phyloP scores from a whole-genome alignment of 2,113 vertebrate genomes.

The Gila orcuttii region DNA sequence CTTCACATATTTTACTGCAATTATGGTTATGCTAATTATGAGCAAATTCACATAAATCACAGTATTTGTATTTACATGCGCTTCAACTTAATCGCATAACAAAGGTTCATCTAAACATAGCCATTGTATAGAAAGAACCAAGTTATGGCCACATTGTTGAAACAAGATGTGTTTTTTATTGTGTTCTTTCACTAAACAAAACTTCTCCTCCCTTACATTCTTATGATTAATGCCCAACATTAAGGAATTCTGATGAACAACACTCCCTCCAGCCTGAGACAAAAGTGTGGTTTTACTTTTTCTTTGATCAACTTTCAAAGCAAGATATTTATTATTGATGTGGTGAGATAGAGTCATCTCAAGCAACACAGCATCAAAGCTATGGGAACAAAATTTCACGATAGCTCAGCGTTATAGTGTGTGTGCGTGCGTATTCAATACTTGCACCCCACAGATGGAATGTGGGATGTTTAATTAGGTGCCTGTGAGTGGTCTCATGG shows the following conservation, averaged over 20 bases:
- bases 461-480: constrained; percentile 85
- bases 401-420: constrained; percentile 38
- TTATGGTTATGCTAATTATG: background rate
- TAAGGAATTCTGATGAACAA: constrained; percentile 61
- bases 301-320: constrained; percentile 60
- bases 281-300: constrained; percentile 48
- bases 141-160: constrained; percentile 53
- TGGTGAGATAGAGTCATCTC: constrained; percentile 57
- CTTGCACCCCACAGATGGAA: constrained; percentile 70
- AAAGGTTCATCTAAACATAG: background rate
- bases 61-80: background rate
- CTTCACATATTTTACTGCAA: constrained; percentile 6
- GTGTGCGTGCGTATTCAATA: constrained; percentile 18
- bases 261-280: constrained; percentile 60
- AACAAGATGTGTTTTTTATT: constrained; percentile 58
- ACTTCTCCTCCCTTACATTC: constrained; percentile 21
- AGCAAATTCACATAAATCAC: background rate
- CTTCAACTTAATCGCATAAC: background rate
- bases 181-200: constrained; percentile 69
- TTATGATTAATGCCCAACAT: constrained; percentile 53
- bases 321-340: constrained; percentile 66
- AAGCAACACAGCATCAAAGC: constrained; percentile 51
- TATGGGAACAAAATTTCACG: constrained; percentile 60
- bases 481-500: constrained; percentile 63
- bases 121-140: constrained; percentile 49